Percentiles rank a stretch among this genome's conserved stretches.
Evolutionary conservation across 1,140 invertebrate genomes (phyloP).

Genomic region (Caenorhabditis latens): DNA sequence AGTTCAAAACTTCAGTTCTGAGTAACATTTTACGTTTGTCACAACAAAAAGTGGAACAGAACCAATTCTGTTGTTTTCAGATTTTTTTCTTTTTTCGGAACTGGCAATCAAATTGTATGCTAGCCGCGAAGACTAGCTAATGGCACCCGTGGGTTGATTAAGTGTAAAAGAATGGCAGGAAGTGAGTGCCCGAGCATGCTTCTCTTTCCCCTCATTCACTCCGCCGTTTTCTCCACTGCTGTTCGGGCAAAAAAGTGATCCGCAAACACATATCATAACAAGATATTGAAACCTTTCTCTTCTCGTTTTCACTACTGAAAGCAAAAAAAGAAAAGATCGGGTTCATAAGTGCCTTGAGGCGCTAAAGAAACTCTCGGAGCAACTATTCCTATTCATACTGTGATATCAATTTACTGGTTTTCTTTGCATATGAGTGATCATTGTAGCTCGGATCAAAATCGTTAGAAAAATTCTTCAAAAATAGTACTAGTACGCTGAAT

Average conservation of each 20-base stretch:
- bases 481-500: no score
- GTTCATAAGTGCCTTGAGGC: conserved; percentile 6
- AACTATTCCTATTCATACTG: not conserved
- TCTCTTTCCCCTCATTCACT: conserved; percentile 19
- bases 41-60: not conserved
- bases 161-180: conserved; percentile 55
- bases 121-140: conserved; percentile 24
- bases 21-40: no score
- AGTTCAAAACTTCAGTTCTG: no score
- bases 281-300: conserved; percentile 41
- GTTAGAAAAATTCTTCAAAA: no score
- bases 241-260: conserved; percentile 52
- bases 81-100: not conserved
- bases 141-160: conserved; percentile 52
- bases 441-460: no score
- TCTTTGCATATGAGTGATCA: no score
- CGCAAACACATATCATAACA: conserved; percentile 46
- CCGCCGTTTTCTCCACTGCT: conserved; percentile 25
- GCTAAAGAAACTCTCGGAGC: not conserved
- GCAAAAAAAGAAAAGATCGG: not conserved
- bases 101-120: conserved; percentile 35
- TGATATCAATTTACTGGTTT: not conserved
- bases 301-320: not conserved
- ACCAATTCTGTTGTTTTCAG: not conserved
- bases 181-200: conserved; percentile 27